phyloP scores from a whole-genome alignment of 1,140 invertebrate species.

The Amyelois transitella region DNA sequence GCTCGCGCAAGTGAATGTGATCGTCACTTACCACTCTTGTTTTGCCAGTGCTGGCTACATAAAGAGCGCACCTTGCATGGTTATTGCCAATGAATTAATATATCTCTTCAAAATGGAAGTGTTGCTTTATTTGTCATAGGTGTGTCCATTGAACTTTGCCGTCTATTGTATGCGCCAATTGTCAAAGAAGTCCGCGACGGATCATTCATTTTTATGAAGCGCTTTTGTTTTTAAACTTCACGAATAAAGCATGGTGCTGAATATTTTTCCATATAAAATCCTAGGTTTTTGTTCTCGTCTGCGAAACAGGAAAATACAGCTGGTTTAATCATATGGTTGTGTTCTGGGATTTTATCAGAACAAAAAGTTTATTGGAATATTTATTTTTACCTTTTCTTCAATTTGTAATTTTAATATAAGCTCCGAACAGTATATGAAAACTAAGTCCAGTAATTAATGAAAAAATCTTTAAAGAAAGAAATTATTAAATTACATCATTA shows the following conservation, averaged over 20 bases:
- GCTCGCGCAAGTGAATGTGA: slow-evolving; percentile 60
- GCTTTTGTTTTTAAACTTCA: slow-evolving; percentile 9
- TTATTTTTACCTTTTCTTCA: too few species aligned
- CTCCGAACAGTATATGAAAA: too few species aligned
- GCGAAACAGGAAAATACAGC: background rate
- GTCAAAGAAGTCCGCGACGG: slow-evolving; percentile 28
- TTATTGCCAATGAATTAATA: slow-evolving; percentile 17
- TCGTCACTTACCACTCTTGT: slow-evolving; percentile 57
- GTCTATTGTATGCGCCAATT: slow-evolving; percentile 44
- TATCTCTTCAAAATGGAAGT: slow-evolving; percentile 34
- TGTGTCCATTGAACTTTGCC: slow-evolving; percentile 58
- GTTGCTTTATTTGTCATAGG: slow-evolving; percentile 23
- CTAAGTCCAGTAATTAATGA: too few species aligned
- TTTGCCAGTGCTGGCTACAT: slow-evolving; percentile 35
- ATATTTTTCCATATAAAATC: slow-evolving; percentile 1
- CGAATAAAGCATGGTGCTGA: slow-evolving; percentile 16
- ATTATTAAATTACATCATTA: too few species aligned
- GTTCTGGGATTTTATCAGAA: too few species aligned
- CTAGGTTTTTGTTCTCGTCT: background rate
- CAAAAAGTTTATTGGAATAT: too few species aligned
- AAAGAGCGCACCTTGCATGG: slow-evolving; percentile 23
- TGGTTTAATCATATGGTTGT: too few species aligned
- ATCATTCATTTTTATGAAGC: slow-evolving; percentile 43
- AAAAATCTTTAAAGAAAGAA: too few species aligned
- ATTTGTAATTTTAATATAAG: too few species aligned